These are phyloP conservation scores for Bellardia pandia DNA, from an alignment of 2,888 invertebrate species.

Conservation along the genomic window DNA sequence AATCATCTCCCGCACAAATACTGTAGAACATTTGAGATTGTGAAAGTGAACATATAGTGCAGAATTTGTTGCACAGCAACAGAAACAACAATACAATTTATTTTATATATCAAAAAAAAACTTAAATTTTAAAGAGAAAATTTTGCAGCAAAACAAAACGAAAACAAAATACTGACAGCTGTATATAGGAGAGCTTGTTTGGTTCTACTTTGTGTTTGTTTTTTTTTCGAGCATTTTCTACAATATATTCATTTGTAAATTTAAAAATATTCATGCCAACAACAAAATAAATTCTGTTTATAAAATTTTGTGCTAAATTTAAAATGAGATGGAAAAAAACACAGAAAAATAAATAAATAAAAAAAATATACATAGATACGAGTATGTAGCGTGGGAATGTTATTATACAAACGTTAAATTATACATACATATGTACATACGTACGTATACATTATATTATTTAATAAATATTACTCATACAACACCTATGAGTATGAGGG, in stretches of 20 bases:
- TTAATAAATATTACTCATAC: conserved; percentile 58
- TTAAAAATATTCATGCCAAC: conserved; percentile 57
- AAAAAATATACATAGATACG: neutral
- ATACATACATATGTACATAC: neutral
- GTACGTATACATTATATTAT: conserved; percentile 2
- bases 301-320: conserved; percentile 69
- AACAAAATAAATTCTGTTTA: conserved; percentile 62
- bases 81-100: conserved; percentile 6
- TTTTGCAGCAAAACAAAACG: neutral
- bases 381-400: neutral
- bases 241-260: conserved; percentile 40
- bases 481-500: conserved; percentile 4
- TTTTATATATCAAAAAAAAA: conserved; percentile 10
- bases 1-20: neutral
- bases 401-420: neutral
- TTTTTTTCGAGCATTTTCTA: neutral
- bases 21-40: neutral
- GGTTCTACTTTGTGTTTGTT: neutral
- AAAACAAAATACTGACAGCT: conserved; percentile 47
- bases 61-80: conserved; percentile 47
- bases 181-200: conserved; percentile 10
- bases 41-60: conserved; percentile 41
- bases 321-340: conserved; percentile 48
- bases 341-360: conserved; percentile 22
- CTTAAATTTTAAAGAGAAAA: conserved; percentile 55